Evolutionary conservation across 1,140 invertebrate genomes (phyloP).

Genomic region (Chrysoperla carnea): DNA sequence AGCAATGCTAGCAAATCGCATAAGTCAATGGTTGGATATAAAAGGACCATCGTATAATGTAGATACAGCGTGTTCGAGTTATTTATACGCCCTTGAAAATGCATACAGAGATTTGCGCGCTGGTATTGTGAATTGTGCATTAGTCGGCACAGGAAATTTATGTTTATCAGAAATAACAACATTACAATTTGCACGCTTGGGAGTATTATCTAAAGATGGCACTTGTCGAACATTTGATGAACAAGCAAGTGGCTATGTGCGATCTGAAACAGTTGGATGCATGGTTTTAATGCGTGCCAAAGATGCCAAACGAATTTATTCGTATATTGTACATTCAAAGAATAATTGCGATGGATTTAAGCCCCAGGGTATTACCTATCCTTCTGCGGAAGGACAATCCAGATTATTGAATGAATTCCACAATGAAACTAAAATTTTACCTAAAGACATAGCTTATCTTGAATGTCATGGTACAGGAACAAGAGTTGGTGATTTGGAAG

Average conservation of each 20-base stretch:
- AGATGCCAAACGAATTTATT: constrained; percentile 58
- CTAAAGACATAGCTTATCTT: constrained; percentile 55
- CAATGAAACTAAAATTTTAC: constrained; percentile 59
- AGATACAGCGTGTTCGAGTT: constrained; percentile 69
- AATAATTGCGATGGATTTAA: constrained; percentile 74
- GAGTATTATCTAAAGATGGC: constrained; percentile 25
- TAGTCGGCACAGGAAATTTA: too few species aligned
- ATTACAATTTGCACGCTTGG: too few species aligned
- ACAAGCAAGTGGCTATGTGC: constrained; percentile 29
- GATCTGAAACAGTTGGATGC: constrained; percentile 30
- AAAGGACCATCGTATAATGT: constrained; percentile 55
- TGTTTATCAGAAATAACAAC: too few species aligned
- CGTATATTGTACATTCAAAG: constrained; percentile 30
- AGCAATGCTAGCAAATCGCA: constrained; percentile 26
- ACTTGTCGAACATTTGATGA: constrained; percentile 48
- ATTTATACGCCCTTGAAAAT: constrained; percentile 47
- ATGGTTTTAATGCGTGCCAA: constrained; percentile 32
- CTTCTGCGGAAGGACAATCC: constrained; percentile 67
- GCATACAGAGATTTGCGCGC: constrained; percentile 43
- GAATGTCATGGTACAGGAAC: constrained; percentile 87
- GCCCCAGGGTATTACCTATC: constrained; percentile 70
- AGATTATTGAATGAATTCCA: constrained; percentile 70
- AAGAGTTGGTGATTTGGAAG: constrained; percentile 69
- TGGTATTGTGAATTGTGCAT: constrained; percentile 17
- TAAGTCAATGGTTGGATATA: constrained; percentile 30